Evolutionary conservation across 2,113 vertebrate genomes (phyloP).

Genomic region (Heterochromis multidens): DNA sequence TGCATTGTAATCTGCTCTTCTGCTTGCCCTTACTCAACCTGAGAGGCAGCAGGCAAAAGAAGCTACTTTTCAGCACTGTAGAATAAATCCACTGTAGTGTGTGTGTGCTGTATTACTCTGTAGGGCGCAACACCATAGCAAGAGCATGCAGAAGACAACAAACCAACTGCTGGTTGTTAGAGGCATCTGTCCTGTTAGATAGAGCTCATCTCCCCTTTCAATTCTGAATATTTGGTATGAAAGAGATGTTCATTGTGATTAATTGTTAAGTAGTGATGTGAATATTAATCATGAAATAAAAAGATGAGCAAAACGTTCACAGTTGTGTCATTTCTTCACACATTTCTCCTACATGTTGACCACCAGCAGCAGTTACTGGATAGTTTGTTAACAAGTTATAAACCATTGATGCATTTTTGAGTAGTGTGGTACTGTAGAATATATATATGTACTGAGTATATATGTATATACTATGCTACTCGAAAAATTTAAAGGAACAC

Average conservation of each 20-base stretch:
- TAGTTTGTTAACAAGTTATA: not conserved
- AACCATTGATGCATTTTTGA: not conserved
- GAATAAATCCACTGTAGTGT: conserved; percentile 27
- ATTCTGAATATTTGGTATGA: conserved; percentile 77
- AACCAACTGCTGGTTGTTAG: conserved; percentile 61
- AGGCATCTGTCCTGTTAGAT: conserved; percentile 66
- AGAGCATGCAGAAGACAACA: conserved; percentile 69
- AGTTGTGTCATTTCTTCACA: conserved; percentile 7
- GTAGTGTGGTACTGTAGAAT: too few species aligned
- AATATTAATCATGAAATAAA: conserved; percentile 80
- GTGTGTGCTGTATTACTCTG: conserved; percentile 41
- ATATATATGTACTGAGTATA: too few species aligned
- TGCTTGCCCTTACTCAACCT: not conserved
- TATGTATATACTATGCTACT: too few species aligned
- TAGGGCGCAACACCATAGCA: conserved; percentile 57
- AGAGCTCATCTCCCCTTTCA: conserved; percentile 59
- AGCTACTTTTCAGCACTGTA: conserved; percentile 49
- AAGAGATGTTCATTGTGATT: conserved; percentile 79
- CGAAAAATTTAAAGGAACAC: too few species aligned
- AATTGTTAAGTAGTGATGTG: conserved; percentile 81
- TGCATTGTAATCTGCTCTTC: not conserved
- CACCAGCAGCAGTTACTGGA: not conserved
- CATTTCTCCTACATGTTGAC: not conserved
- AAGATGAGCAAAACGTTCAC: conserved; percentile 56
- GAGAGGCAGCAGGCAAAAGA: not conserved